A percentile compares a stretch with the other conserved stretches of the same genome.
Conservation (phyloP, 2,113 vertebrate species). For the Progne subis region DNA sequence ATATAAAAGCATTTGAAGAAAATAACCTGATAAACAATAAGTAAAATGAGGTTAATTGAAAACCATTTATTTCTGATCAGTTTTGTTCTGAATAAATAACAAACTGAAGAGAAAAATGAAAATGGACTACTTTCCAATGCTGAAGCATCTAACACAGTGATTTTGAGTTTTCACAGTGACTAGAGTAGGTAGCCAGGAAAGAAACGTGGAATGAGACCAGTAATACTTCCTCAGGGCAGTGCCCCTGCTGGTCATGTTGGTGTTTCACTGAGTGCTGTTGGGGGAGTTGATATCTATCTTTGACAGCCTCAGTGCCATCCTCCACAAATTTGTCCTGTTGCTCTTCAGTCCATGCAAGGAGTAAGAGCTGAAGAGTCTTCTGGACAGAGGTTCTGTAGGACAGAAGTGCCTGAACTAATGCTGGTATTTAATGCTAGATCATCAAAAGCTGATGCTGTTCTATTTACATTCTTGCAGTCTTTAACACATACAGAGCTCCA, state of each 20-base stretch:
- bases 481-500: background rate
- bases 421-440: background rate
- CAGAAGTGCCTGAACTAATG: background rate
- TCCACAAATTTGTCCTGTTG: background rate
- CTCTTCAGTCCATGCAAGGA: background rate
- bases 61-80: background rate
- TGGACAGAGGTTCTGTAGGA: background rate
- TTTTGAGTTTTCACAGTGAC: background rate
- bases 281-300: accelerated
- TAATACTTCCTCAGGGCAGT: background rate
- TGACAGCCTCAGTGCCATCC: background rate
- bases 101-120: background rate
- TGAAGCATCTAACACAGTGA: background rate
- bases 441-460: background rate
- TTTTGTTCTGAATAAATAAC: background rate
- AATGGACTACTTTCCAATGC: background rate
- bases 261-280: background rate
- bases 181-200: background rate
- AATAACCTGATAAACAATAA: background rate
- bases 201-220: background rate
- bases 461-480: background rate
- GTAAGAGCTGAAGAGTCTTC: background rate
- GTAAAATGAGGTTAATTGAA: background rate
- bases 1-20: background rate
- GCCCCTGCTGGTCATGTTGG: accelerated